Evolutionary conservation across 1,140 invertebrate genomes (phyloP).

Genomic region (Paraescarpia echinospica): DNA sequence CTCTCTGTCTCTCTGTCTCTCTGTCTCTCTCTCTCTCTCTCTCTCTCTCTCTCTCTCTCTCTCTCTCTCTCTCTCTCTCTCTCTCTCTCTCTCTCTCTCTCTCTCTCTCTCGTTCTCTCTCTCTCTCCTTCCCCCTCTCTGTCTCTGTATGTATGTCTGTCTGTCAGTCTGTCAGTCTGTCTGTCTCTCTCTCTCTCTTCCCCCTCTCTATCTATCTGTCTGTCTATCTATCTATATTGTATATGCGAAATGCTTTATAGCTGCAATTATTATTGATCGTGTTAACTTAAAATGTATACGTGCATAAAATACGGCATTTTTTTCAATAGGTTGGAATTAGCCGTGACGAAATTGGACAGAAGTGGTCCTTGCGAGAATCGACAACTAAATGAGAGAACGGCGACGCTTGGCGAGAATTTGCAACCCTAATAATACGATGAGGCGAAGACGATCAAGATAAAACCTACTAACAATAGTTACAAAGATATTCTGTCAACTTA

Average conservation of each 20-base stretch:
- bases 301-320: neutral
- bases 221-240: too few species aligned
- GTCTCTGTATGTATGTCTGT: too few species aligned
- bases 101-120: too few species aligned
- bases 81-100: too few species aligned
- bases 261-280: neutral
- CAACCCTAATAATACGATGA: neutral
- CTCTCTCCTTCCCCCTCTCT: too few species aligned
- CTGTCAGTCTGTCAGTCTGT: too few species aligned
- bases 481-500: neutral
- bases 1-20: too few species aligned
- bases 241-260: neutral
- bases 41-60: too few species aligned
- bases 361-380: slow-evolving; percentile 16
- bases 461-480: neutral
- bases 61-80: too few species aligned
- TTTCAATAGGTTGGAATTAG: slow-evolving; percentile 15
- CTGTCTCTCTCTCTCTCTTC: too few species aligned
- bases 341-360: slow-evolving; percentile 10
- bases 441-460: neutral
- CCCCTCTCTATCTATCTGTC: too few species aligned
- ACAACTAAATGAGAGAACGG: neutral
- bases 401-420: neutral
- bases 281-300: neutral
- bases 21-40: too few species aligned